Conservation (phyloP, 2,797 vertebrate genomes). For the Rhinella marina region DNA sequence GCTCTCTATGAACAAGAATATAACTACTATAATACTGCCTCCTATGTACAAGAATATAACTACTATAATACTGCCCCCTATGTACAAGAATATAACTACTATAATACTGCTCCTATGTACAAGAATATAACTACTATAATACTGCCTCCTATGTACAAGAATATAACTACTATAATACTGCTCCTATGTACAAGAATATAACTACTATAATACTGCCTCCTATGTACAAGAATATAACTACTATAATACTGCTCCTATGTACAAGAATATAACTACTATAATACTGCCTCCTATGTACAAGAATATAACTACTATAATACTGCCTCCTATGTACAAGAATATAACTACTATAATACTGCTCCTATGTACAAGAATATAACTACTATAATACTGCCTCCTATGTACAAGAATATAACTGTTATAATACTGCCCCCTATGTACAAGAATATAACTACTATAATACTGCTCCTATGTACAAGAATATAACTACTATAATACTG, state of each 20-base stretch:
- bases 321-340: neutral
- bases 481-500: slow-evolving; percentile 17
- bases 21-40: slow-evolving; percentile 1
- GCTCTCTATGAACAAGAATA: neutral
- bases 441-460: slow-evolving; percentile 17
- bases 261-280: slow-evolving; percentile 12
- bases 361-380: slow-evolving; percentile 2
- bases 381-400: neutral
- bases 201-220: neutral
- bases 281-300: slow-evolving; percentile 4
- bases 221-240: slow-evolving; percentile 11
- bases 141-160: neutral
- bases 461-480: slow-evolving; percentile 7
- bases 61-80: no score
- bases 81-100: slow-evolving; percentile 14
- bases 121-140: slow-evolving; percentile 8
- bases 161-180: slow-evolving; percentile 18
- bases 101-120: slow-evolving; percentile 8
- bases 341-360: neutral
- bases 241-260: neutral
- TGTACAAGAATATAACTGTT: neutral
- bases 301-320: slow-evolving; percentile 15
- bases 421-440: no score
- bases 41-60: slow-evolving; percentile 8
- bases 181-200: slow-evolving; percentile 1